phyloP scores from a whole-genome alignment of 2,113 vertebrate genomes.

The Marmota monax region DNA sequence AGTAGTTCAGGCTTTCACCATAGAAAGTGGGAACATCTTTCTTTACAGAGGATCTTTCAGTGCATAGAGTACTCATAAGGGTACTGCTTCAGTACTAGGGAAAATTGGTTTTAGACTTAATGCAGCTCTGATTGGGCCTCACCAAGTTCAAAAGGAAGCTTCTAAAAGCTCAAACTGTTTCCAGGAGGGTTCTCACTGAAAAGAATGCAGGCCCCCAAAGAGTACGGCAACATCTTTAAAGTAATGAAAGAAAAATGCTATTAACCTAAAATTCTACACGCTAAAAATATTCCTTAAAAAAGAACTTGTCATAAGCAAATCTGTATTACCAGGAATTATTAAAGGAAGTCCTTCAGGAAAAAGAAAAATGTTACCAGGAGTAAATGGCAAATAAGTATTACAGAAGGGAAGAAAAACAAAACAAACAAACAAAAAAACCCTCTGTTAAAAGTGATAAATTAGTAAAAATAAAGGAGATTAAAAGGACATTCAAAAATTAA shows the following conservation, averaged over 20 bases:
- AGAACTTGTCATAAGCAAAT: not conserved
- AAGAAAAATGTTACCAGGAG: not conserved
- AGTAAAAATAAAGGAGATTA: not conserved
- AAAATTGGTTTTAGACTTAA: not conserved
- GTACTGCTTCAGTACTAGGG: not conserved
- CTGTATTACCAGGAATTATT: not conserved
- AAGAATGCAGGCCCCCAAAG: not conserved
- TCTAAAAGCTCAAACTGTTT: not conserved
- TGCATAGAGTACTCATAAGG: not conserved
- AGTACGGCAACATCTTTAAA: not conserved
- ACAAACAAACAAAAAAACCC: too few species aligned
- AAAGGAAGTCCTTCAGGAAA: not conserved
- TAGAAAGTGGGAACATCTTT: not conserved
- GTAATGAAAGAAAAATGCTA: not conserved
- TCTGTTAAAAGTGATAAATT: not conserved
- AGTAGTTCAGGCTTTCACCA: not conserved
- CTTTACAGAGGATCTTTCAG: not conserved
- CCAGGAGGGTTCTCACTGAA: not conserved
- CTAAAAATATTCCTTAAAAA: not conserved
- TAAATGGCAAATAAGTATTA: not conserved
- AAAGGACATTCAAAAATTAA: not conserved
- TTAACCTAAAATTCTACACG: not conserved
- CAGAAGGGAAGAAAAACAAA: not conserved
- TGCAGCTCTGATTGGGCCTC: not conserved
- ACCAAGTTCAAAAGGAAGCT: not conserved